Base-by-base conservation (phyloP, 2,888 invertebrate genomes). In the Pandemis cinnamomeana region DNA sequence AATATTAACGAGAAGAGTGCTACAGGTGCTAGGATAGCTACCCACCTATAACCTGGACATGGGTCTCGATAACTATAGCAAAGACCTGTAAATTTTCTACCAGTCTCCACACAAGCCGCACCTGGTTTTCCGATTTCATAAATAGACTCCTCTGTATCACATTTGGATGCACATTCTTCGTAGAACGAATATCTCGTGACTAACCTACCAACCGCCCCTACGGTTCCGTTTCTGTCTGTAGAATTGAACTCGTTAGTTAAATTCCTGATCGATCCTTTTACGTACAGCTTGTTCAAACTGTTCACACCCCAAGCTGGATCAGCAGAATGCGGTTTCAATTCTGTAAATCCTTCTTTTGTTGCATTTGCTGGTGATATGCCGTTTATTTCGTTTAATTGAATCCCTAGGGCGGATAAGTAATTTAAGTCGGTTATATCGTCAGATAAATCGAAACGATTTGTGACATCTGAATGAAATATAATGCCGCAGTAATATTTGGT, bases 61-160 rank as follows among this genome's bases (percentile, higher is more conserved):
- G 90, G 89, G 76, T 93, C 92, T 62, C 87, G 83, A 75, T 83
- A 93, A 72, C 89, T 87, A 73, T 90, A 92, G 79, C 93, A 94
- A 7, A 93, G 81, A 0, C 86, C 85, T 15, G 81, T 75, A 77
- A 86, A 93, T 68, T 86, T 86, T 71, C 84, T 82, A 1, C 92
- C 90, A 66, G 78, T 87, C 78, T 91, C 89, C 13, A 86, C 76
- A 72, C 93, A 94, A 44, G 79, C 55, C 0, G 89, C 87, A 1
- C 89, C 93, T 2, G 93, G 87, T 36, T 78, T 60, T 7, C 93
- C 93, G 5, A 72, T 73, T 27, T 77, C 71, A 78, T 92, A 94
- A 58, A 93, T 86, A 0, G 89, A 84, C 62, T 86, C 85, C 64
- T 85, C 83, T 1, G 82, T 78, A 79, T 92, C 92, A 79, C 93